Base-by-base conservation (phyloP, 1,140 invertebrate species). In the Drosophila tsacasi region DNA sequence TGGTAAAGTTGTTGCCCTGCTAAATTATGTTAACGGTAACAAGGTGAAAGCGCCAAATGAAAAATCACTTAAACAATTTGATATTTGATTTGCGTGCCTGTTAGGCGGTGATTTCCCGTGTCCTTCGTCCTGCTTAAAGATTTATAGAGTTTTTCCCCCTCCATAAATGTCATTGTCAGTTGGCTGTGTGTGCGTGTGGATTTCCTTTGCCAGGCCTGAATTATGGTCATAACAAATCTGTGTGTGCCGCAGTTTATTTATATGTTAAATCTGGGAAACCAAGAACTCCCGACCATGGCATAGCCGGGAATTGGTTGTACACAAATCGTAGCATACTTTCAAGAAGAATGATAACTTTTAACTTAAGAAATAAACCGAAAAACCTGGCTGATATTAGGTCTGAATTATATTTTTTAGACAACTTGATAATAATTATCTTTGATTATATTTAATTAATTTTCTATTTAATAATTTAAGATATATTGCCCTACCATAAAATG, bases 51-150 rank as follows among this genome's bases (percentile, higher is more conserved):
- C 85, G 59, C 67, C 83, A 89, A 89, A 87, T 89, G 85, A 90
- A 90, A 89, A 89, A 91, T 89, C 86, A 89, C 85, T 89, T 89
- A 89, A 89, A 79, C 85, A 89, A 89, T 85, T 89, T 90, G 67
- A 85, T 89, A 90, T 87, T 90, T 85, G 81, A 87, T 87, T 87
- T 89, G 85, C 79, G 73, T 84, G 65, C 25, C 67, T 37, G 27
- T 35, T 58, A n/a, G 54, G 27, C 55, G n/a, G 15, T 19, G 8
- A 40, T 30, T 59, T 19, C 12, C 39, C 17, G 37, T 35, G 25
- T 55, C 58, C 25, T 46, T 8, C 8, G 5, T n/a, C 21, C 39
- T 77, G 27, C 64, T 89, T 90, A 84, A 89, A 79, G 78, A 89
- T 90, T 90, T 90, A 89, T 89, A 67, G 65, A 81, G 81, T 44